Evolutionary conservation across 2,113 vertebrate species (phyloP).

Genomic region (Syngnathus floridae): DNA sequence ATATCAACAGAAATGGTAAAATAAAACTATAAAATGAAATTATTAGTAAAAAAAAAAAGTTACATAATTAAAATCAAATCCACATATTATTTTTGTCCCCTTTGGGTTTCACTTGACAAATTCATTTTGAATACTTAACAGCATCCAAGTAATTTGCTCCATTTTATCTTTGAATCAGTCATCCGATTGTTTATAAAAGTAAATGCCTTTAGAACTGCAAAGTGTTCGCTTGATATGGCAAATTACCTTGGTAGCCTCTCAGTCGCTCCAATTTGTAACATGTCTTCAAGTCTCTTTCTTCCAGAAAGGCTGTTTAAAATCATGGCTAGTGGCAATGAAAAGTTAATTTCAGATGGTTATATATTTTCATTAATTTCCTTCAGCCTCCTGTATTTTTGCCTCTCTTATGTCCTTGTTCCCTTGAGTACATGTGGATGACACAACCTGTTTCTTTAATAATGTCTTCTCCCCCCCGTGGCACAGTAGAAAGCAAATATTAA

Average conservation of each 20-base stretch:
- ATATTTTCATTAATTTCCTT: conserved; percentile 83
- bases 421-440: conserved; percentile 56
- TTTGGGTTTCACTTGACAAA: background rate
- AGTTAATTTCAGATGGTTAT: conserved; percentile 90
- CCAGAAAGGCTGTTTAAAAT: conserved; percentile 57
- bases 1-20: too few species aligned
- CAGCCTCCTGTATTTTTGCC: conserved; percentile 58
- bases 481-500: conserved; percentile 44
- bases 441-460: conserved; percentile 42
- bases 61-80: background rate
- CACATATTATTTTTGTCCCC: background rate
- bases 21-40: too few species aligned
- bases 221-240: conserved; percentile 68
- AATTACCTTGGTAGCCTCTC: conserved; percentile 56
- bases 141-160: conserved; percentile 4
- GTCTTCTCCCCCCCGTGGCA: conserved; percentile 33
- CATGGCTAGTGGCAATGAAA: conserved; percentile 83
- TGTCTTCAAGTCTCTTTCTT: conserved; percentile 42
- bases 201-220: conserved; percentile 42
- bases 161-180: conserved; percentile 27
- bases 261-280: conserved; percentile 46
- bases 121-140: background rate
- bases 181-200: conserved; percentile 30
- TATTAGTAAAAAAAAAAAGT: background rate
- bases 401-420: conserved; percentile 28